Evolutionary conservation across 1,140 invertebrate species (phyloP).

Genomic region (Drosophila suzukii): DNA sequence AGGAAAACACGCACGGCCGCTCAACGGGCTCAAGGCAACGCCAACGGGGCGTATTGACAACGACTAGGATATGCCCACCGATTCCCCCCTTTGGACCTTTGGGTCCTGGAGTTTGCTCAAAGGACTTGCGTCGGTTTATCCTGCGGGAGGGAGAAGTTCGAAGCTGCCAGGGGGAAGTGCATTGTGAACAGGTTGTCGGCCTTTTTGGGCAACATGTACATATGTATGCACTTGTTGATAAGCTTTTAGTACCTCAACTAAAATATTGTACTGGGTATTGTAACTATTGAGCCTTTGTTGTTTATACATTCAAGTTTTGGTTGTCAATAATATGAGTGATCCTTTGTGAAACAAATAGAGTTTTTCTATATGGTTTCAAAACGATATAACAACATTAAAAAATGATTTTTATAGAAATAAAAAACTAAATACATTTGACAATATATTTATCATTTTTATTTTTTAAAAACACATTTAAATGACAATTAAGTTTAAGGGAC

Average conservation of each 20-base stretch:
- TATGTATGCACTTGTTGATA: too few species aligned
- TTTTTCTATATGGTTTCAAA: too few species aligned
- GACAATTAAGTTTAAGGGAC: too few species aligned
- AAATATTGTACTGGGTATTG: not conserved
- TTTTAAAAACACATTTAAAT: too few species aligned
- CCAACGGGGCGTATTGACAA: constrained; percentile 62
- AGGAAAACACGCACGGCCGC: constrained; percentile 75
- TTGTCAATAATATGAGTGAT: too few species aligned
- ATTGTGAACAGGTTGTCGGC: not conserved
- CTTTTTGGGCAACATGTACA: not conserved
- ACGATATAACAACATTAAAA: too few species aligned
- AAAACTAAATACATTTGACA: too few species aligned
- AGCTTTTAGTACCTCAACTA: not conserved
- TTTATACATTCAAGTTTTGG: too few species aligned
- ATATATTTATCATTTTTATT: too few species aligned
- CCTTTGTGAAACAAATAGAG: too few species aligned
- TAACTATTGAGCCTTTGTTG: not conserved
- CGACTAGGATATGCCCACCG: constrained; percentile 26
- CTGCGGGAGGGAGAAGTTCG: not conserved
- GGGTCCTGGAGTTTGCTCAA: constrained; percentile 35
- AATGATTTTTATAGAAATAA: too few species aligned
- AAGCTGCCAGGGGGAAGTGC: constrained; percentile 1
- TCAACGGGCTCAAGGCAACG: constrained; percentile 49
- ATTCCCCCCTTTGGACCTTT: not conserved
- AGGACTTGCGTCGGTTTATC: constrained; percentile 25